A percentile compares a stretch with the other conserved stretches of the same genome.
Evolutionary conservation across 2,888 invertebrate species (phyloP).

Genomic region (Busseola fusca): DNA sequence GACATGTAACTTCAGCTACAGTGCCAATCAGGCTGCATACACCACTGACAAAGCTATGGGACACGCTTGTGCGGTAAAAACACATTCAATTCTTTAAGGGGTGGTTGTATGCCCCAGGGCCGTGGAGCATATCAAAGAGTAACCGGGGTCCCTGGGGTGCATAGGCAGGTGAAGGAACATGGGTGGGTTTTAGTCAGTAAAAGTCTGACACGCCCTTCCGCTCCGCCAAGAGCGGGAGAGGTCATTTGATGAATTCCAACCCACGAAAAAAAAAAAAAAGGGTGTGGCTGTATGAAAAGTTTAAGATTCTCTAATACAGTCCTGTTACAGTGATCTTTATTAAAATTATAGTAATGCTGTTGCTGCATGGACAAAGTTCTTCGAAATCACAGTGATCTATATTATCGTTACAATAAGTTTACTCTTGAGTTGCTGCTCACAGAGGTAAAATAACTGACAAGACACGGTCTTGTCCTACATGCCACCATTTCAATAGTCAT

Average conservation of each 20-base stretch:
- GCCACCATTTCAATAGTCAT: background rate
- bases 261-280: too few relatives aligned
- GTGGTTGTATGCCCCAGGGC: background rate
- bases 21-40: constrained; percentile 97
- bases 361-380: too few relatives aligned
- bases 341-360: too few relatives aligned
- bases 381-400: background rate
- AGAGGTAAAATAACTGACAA: background rate
- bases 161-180: too few relatives aligned
- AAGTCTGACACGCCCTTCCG: too few relatives aligned
- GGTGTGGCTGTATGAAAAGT: background rate
- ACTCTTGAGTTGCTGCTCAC: background rate
- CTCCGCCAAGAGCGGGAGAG: too few relatives aligned
- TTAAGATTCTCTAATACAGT: background rate
- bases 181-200: too few relatives aligned
- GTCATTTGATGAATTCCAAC: too few relatives aligned
- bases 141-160: too few relatives aligned
- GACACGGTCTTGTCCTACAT: background rate
- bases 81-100: background rate
- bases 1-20: constrained; percentile 97
- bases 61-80: constrained; percentile 93
- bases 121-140: too few relatives aligned
- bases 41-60: constrained; percentile 98
- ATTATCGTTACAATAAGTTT: too few relatives aligned
- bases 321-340: background rate